phyloP scores from a whole-genome alignment of 1,140 invertebrate species.

The Microplitis mediator region DNA sequence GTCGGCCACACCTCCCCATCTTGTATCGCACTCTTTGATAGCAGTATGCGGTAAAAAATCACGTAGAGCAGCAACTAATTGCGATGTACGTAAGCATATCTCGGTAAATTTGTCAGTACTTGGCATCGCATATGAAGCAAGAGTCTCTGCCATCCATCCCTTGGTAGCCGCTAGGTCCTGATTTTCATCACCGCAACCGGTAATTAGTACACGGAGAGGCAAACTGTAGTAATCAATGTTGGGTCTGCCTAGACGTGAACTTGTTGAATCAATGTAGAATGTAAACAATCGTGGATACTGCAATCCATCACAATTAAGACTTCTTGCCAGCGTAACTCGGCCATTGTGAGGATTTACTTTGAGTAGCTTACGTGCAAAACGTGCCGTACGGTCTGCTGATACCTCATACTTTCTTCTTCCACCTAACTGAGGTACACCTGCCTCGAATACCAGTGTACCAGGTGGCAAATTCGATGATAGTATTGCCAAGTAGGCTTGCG shows the following conservation, averaged over 20 bases:
- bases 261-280: conserved; percentile 83
- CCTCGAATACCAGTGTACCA: conserved; percentile 77
- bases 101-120: conserved; percentile 74
- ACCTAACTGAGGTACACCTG: conserved; percentile 77
- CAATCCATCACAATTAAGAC: conserved; percentile 78
- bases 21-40: conserved; percentile 73
- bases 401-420: conserved; percentile 76
- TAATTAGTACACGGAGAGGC: conserved; percentile 77
- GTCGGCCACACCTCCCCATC: conserved; percentile 79
- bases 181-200: conserved; percentile 74
- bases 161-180: conserved; percentile 74
- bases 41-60: conserved; percentile 78
- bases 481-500: conserved; percentile 70
- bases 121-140: conserved; percentile 82
- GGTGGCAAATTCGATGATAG: conserved; percentile 71
- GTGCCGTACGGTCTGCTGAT: conserved; percentile 77
- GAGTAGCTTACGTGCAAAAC: conserved; percentile 79
- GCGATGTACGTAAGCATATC: conserved; percentile 77
- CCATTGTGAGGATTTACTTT: conserved; percentile 76
- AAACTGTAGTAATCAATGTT: conserved; percentile 85
- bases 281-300: conserved; percentile 85
- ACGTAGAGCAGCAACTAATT: conserved; percentile 77
- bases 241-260: conserved; percentile 69
- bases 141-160: conserved; percentile 82
- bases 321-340: conserved; percentile 73